Conservation (phyloP, 2,888 invertebrate species). For the Agrochola macilenta region DNA sequence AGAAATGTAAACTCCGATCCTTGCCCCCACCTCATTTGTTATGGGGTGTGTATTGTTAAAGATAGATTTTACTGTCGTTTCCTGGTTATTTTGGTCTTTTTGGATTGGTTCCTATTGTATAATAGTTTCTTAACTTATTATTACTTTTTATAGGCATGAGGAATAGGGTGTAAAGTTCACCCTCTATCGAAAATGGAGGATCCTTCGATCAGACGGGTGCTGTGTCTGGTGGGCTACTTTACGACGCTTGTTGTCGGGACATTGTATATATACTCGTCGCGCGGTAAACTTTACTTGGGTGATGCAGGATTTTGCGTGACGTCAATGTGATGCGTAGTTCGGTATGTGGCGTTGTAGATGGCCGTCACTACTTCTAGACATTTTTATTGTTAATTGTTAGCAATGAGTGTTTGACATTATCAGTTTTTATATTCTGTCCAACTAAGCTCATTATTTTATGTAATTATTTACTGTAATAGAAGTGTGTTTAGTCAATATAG, state of each 20-base stretch:
- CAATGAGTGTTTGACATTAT: not conserved
- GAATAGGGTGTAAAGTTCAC: too few relatives aligned
- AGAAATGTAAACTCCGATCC: slow-evolving; percentile 53
- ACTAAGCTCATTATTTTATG: not conserved
- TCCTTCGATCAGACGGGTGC: too few relatives aligned
- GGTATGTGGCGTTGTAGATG: too few relatives aligned
- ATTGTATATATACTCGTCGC: too few relatives aligned
- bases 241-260: too few relatives aligned
- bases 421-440: not conserved
- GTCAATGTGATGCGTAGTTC: too few relatives aligned
- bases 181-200: too few relatives aligned
- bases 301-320: too few relatives aligned
- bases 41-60: slow-evolving; percentile 8
- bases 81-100: not conserved
- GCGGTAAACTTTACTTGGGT: too few relatives aligned
- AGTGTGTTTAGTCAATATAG: not conserved
- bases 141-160: too few relatives aligned
- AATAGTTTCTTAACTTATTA: not conserved
- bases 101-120: not conserved
- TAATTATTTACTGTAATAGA: not conserved
- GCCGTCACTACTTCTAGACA: not conserved
- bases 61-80: not conserved
- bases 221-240: too few relatives aligned
- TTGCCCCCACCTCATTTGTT: slow-evolving; percentile 40
- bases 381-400: not conserved